These are phyloP conservation scores for Pseudoips prasinana DNA, from an alignment of 2,888 invertebrate species.

Conservation along the genomic window DNA sequence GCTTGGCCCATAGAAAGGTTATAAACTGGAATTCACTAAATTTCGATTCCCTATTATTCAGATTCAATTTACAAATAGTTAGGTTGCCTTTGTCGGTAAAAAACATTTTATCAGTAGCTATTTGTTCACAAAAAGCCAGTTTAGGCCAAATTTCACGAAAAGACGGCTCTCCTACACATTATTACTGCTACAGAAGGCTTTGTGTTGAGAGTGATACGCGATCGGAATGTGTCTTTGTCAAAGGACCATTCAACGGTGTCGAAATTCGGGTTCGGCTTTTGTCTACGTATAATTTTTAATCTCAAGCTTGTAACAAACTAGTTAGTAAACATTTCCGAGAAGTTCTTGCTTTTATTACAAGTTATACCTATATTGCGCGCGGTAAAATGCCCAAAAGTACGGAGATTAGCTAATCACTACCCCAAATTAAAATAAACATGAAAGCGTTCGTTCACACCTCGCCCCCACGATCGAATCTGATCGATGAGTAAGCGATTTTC, in stretches of 20 bases:
- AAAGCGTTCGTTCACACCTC: constrained; percentile 46
- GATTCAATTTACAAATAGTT: no score
- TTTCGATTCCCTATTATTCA: no score
- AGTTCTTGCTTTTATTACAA: constrained; percentile 44
- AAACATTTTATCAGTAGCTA: background rate
- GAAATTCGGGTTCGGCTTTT: constrained; percentile 61
- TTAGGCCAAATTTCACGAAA: constrained; percentile 1
- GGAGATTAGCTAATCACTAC: no score
- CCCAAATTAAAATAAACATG: constrained; percentile 41
- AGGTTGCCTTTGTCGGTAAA: no score
- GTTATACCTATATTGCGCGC: no score
- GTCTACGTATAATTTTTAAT: constrained; percentile 75
- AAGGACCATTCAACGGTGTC: constrained; percentile 56
- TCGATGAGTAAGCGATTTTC: constrained; percentile 50
- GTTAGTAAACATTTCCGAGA: constrained; percentile 65
- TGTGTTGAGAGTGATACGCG: constrained; percentile 42
- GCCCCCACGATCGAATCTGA: constrained; percentile 33
- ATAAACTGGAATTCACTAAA: no score
- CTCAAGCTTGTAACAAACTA: constrained; percentile 73
- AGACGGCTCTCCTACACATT: constrained; percentile 14
- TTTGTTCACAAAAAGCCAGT: background rate
- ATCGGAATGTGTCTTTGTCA: constrained; percentile 70
- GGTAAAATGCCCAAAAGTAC: no score
- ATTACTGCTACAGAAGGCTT: constrained; percentile 36
- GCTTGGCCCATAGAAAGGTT: no score